Evolutionary conservation across 2,113 vertebrate genomes (phyloP).

Genomic region (Malurus cyaneus): DNA sequence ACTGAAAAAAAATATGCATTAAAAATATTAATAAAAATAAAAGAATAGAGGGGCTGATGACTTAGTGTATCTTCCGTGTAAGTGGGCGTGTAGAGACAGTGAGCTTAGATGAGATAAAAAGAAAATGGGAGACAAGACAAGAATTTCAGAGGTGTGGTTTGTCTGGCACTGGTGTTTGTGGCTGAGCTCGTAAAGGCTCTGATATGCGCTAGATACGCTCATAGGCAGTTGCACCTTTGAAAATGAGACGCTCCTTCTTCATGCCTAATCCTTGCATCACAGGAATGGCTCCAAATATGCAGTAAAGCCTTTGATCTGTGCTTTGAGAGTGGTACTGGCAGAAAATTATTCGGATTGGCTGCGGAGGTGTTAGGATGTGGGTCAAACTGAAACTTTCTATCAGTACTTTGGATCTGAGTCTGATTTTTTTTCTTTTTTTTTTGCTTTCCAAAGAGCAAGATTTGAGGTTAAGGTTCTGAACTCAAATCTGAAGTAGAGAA

Average conservation of each 20-base stretch:
- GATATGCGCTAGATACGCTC: background rate
- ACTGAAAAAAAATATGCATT: background rate
- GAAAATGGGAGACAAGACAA: conserved; percentile 11
- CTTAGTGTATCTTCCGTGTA: background rate
- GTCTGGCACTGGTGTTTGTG: background rate
- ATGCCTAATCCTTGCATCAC: conserved; percentile 3
- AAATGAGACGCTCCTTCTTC: background rate
- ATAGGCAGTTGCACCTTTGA: conserved; percentile 17
- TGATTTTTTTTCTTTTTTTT: background rate
- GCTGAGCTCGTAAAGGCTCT: background rate
- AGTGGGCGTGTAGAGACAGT: background rate
- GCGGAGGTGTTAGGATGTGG: background rate
- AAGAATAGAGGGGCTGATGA: background rate
- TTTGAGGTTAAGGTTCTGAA: background rate
- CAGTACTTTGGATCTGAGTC: background rate
- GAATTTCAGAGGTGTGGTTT: conserved; percentile 52
- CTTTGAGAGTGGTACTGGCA: background rate
- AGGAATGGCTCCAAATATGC: background rate
- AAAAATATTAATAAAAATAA: background rate
- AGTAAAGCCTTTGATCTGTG: conserved; percentile 10
- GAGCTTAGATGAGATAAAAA: conserved; percentile 34
- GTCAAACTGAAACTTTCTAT: background rate
- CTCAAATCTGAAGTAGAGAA: background rate
- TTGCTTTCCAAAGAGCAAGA: background rate
- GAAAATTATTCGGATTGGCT: background rate